A percentile compares a stretch with the other conserved stretches of the same genome.
Evolutionary conservation across 2,888 invertebrate species (phyloP).

Genomic region (Lycophotia porphyrea): DNA sequence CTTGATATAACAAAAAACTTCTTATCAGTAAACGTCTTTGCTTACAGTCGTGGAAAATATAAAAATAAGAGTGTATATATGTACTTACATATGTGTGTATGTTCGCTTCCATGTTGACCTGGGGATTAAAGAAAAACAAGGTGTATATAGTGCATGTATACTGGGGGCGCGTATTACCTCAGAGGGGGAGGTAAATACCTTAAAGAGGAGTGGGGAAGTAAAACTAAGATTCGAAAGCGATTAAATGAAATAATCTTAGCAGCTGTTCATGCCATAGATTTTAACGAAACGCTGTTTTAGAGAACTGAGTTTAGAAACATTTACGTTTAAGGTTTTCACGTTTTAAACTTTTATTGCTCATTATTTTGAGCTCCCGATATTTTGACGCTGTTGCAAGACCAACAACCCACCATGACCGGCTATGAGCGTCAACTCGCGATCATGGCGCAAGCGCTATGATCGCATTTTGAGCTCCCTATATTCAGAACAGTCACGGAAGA

Average conservation of each 20-base stretch:
- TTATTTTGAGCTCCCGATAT: too few relatives aligned
- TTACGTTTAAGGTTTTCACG: too few relatives aligned
- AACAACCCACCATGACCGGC: too few relatives aligned
- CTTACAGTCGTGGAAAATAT: conserved; percentile 23
- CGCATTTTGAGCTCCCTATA: too few relatives aligned
- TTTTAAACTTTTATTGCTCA: too few relatives aligned
- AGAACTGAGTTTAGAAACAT: background rate
- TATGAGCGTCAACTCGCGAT: too few relatives aligned
- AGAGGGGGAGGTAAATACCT: background rate
- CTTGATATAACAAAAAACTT: background rate
- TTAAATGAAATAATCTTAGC: background rate
- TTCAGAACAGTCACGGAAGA: too few relatives aligned
- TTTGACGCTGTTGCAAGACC: too few relatives aligned
- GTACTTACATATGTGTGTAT: conserved; percentile 68
- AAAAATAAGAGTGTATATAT: conserved; percentile 47
- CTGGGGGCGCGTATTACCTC: conserved; percentile 2
- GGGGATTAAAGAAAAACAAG: conserved; percentile 66
- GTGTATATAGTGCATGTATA: conserved; percentile 57
- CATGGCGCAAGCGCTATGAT: too few relatives aligned
- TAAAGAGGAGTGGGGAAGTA: background rate
- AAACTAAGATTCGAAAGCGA: conserved; percentile 7
- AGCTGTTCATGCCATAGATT: background rate
- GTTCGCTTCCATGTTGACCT: conserved; percentile 70
- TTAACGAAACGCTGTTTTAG: background rate
- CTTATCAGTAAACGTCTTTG: background rate